These are phyloP conservation scores for Cantharis nigra DNA, from an alignment of 2,888 invertebrate species.

Conservation along the genomic window DNA sequence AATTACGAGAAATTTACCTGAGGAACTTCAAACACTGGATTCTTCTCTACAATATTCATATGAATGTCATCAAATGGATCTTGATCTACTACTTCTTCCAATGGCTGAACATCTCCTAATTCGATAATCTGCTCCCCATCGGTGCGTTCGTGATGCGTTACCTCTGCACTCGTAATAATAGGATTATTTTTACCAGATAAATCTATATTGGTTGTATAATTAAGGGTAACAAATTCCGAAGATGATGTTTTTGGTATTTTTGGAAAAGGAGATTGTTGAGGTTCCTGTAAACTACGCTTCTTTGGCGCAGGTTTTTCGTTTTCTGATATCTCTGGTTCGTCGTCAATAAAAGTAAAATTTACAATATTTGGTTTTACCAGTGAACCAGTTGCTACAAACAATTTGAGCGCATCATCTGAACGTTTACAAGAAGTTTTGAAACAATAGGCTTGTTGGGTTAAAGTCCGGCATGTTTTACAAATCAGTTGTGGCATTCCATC, in stretches of 20 bases:
- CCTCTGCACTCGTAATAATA: neutral
- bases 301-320: neutral
- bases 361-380: slow-evolving; percentile 45
- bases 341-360: neutral
- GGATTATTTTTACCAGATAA: slow-evolving; percentile 2
- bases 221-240: slow-evolving; percentile 23
- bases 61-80: slow-evolving; percentile 33
- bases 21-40: slow-evolving; percentile 42
- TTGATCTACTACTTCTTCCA: slow-evolving; percentile 16
- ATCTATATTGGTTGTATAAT: slow-evolving; percentile 19
- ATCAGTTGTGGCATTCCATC: slow-evolving; percentile 78
- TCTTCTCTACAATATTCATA: slow-evolving; percentile 35
- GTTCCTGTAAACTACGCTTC: slow-evolving; percentile 2
- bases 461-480: slow-evolving; percentile 69
- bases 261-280: neutral
- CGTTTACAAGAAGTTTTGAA: slow-evolving; percentile 78
- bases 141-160: neutral
- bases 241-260: neutral
- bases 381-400: slow-evolving; percentile 68
- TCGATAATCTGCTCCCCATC: slow-evolving; percentile 18
- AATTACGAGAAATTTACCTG: slow-evolving; percentile 17
- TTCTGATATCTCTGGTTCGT: neutral
- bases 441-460: slow-evolving; percentile 71
- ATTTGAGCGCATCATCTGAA: slow-evolving; percentile 72
- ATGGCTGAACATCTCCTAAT: slow-evolving; percentile 17